phyloP scores from a whole-genome alignment of 2,797 vertebrate species.

The Xerus rutilus region DNA sequence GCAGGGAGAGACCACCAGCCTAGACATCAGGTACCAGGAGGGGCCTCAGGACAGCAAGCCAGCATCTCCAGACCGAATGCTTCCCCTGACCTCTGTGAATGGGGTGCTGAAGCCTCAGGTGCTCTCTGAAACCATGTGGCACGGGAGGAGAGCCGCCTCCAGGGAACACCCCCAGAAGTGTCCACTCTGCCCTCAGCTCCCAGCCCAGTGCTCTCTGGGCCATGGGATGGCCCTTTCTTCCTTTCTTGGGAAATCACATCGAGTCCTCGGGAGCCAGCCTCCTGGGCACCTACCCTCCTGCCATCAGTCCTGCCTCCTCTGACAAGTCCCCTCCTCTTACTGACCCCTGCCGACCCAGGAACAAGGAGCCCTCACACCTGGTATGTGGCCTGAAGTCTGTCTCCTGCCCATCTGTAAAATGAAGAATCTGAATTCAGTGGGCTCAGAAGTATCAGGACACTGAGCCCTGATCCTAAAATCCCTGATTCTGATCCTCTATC shows the following conservation, averaged over 20 bases:
- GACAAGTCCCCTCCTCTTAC: not conserved
- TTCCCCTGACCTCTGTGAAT: not conserved
- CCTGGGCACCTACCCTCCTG: not conserved
- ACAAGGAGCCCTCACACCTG: not conserved
- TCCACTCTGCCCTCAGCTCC: not conserved
- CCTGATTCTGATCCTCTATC: not conserved
- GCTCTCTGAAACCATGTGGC: not conserved
- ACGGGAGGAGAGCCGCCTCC: not conserved
- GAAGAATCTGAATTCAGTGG: not conserved
- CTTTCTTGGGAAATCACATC: not conserved
- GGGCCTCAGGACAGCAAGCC: not conserved
- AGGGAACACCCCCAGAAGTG: not conserved
- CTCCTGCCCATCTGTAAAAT: slow-evolving; percentile 11
- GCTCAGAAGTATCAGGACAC: not conserved
- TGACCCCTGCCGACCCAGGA: not conserved
- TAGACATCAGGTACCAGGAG: not conserved
- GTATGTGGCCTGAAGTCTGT: not conserved
- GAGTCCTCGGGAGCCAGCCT: not conserved
- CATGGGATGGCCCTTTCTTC: accelerated
- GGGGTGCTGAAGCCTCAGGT: not conserved
- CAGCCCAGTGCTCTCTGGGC: not conserved
- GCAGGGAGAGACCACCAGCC: not conserved
- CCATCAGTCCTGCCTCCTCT: not conserved
- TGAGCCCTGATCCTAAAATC: not conserved
- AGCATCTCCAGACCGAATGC: not conserved